A percentile compares a stretch with the other conserved stretches of the same genome.
These are phyloP conservation scores for Xiphophorus couchianus DNA, from an alignment of 2,113 vertebrate species.

Conservation along the genomic window DNA sequence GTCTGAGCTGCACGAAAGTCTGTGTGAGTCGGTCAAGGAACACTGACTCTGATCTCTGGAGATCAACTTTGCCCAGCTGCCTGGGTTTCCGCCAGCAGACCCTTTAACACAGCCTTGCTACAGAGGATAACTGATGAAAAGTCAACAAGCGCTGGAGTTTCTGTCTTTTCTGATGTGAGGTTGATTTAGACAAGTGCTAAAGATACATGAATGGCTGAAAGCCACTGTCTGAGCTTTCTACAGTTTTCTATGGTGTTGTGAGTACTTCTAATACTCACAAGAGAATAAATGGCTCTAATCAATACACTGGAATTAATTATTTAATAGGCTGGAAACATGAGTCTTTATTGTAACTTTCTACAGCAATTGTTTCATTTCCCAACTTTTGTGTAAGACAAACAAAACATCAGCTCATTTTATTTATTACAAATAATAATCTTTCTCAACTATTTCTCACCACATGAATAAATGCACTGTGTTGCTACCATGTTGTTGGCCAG, in stretches of 20 bases:
- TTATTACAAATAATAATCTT: neutral
- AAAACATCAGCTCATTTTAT: neutral
- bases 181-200: constrained; percentile 2
- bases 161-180: neutral
- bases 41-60: constrained; percentile 60
- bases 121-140: constrained; percentile 25
- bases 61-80: constrained; percentile 44
- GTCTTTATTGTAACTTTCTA: neutral
- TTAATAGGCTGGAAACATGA: constrained; percentile 8
- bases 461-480: neutral
- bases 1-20: constrained; percentile 43
- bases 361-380: too few species aligned
- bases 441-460: neutral
- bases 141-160: constrained; percentile 1
- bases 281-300: neutral
- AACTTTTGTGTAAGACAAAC: neutral
- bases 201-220: neutral
- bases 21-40: constrained; percentile 53
- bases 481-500: too few species aligned
- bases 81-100: constrained; percentile 32
- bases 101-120: constrained; percentile 10
- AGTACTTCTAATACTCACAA: neutral
- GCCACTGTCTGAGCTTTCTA: neutral
- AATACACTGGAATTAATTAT: too few species aligned
- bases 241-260: neutral